Base-by-base conservation (phyloP, 1,140 invertebrate species). In the Hyles vespertilio region DNA sequence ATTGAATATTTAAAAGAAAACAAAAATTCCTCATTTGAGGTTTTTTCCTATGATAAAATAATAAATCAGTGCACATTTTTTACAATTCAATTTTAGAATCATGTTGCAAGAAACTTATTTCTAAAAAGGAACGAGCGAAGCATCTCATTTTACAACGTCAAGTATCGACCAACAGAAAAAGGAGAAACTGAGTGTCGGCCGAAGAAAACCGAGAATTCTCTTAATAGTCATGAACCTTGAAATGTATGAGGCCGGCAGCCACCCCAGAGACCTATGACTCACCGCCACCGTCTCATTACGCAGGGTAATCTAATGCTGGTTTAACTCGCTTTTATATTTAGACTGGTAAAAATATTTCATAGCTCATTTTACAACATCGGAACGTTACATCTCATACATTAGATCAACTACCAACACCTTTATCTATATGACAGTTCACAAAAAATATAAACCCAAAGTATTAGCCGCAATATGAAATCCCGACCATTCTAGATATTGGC, bases 401-500 rank as follows among this genome's bases (percentile, higher is more conserved):
- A 1, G 8, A 5, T 40, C 5, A 40, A 5, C 36, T 40, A 40
- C 36, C 36, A 40, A 40, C 36, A 40, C 8, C 8, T 8, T 22
- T 22, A 22, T 22, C 22, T 22, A 22, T 22, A 22, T 22, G 22
- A 22, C 22, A 40, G 36, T 40, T 40, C 36, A 5, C 22, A 22
- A 22, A 40, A 40, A 40, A 40, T 40, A 40, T 40, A 40, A 40
- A 40, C 8, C 36, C 36, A 40, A 44, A 9, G 52, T 54, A 54
- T 34, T 44, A 22, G 43, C 11, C 36, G 63, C 71, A 72, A 81
- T 79, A 84, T 79, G 75, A 81, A 77, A 74, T 67, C 62, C 51
- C 66, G 68, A 69, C 65, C 60, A 75, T 78, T 78, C 70, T 67
- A 74, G 78, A 77, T 86, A 86, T 86, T 86, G 78, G 65, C 80